Conservation (phyloP, 2,888 invertebrate genomes). For the Leptothorax acervorum region DNA sequence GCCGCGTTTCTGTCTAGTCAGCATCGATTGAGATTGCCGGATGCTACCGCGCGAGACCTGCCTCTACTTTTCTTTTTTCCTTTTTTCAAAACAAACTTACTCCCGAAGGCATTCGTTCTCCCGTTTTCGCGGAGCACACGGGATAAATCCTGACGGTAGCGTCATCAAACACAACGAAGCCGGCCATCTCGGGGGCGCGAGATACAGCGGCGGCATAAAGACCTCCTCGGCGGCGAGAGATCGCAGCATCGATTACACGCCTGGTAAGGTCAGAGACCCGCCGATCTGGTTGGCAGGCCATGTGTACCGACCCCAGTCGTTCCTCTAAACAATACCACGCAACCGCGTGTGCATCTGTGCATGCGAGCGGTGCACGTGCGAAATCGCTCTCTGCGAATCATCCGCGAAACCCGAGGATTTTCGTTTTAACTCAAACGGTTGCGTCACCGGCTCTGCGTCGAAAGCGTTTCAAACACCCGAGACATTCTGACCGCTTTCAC, state of each 20-base stretch:
- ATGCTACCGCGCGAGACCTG: background rate
- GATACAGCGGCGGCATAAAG: slow-evolving; percentile 67
- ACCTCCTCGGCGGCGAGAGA: slow-evolving; percentile 70
- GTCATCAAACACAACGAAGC: slow-evolving; percentile 47
- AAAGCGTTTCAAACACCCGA: background rate
- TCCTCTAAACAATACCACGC: slow-evolving; percentile 69
- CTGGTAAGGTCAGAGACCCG: slow-evolving; percentile 82
- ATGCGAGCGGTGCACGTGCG: slow-evolving; percentile 40
- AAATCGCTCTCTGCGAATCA: slow-evolving; percentile 53
- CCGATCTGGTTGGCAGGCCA: slow-evolving; percentile 83
- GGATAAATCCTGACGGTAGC: slow-evolving; percentile 22
- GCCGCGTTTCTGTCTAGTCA: background rate
- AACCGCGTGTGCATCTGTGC: slow-evolving; percentile 50
- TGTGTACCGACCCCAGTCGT: slow-evolving; percentile 78
- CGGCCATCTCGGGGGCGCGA: slow-evolving; percentile 63
- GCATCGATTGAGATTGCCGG: slow-evolving; percentile 30
- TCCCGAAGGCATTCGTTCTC: background rate
- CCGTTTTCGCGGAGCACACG: background rate
- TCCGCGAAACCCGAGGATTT: slow-evolving; percentile 42
- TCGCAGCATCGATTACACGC: slow-evolving; percentile 81
- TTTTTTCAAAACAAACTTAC: background rate
- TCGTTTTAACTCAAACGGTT: background rate
- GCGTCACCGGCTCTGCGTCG: background rate
- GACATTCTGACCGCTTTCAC: background rate
- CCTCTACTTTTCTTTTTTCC: background rate